Evolutionary conservation across 2,888 invertebrate species (phyloP), one percentile per base, ranked within the genome.

Genomic region (Melanargia galathea): DNA sequence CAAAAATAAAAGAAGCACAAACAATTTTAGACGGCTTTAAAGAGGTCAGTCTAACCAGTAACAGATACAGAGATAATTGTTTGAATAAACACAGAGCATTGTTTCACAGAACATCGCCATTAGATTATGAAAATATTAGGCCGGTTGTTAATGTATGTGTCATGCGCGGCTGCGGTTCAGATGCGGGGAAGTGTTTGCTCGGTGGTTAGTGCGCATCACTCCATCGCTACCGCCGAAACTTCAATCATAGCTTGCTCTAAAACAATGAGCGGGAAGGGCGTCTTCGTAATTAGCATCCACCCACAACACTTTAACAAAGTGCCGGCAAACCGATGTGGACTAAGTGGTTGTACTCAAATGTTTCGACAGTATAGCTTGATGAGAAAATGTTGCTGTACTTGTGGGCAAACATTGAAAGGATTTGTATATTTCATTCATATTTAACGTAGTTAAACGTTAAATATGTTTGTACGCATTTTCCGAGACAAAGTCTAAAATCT

Each of bases 121-220:
- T 90, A 91, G 90, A 90, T 91, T 90, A 90, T 90, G 90, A 90
- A 90, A 90, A 90, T 90, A 90, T 91, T 90, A 90, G 90, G 88
- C 85, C 80, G 83, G 83, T 73, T 84, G 91, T 90, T 91, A 90
- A 91, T 90, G 89, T 86, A 87, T 88, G 90, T 90, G 89, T 90
- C 91, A 90, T 90, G 90, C 88, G 79, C 86, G 81, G 77, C 77
- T 71, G 72, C 69, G 74, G 80, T 76, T 82, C 84, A 80, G 81
- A 83, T 78, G 82, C 75, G 78, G 65, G 70, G 76, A 77, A 71
- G 74, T 91, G 83, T 91, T 90, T 90, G 77, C 80, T 77, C 73
- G 76, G 74, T 83, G 87, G 88, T 91, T 90, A 91, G 91, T 83
- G 81, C 75, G 79, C 80, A 81, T 83, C 85, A 84, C 84, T 84